Evolutionary conservation across 1,140 invertebrate genomes (phyloP), one percentile per base, ranked within the genome.

Genomic region (Hylaeus volcanicus): DNA sequence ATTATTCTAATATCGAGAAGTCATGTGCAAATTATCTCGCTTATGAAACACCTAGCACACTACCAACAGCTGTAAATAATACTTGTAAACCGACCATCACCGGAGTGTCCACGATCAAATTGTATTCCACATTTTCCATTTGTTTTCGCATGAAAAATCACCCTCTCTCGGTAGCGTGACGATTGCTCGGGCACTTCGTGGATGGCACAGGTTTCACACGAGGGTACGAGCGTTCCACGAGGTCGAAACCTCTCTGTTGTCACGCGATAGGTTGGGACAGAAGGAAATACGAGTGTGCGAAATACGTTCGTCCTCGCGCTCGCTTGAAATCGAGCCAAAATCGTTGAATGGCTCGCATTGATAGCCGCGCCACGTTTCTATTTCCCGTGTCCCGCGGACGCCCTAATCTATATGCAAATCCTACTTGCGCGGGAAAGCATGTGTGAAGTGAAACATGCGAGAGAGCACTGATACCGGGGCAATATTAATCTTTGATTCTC

Each of bases 341-440:
- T 91, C 87, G 82, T 88, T 86, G 86, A 84, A 76, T 85, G 80
- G 78, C 65, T 74, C 79, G 56, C 76, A 76, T 76, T 83, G 87
- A 89, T 89, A 88, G 69, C 81, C 55, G 39, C 53, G 56, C 66
- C 78, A 68, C 72, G 83, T 84, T 87, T 85, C 81, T 84, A 86
- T 82, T 86, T 87, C 74, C 73, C 69, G 63, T 76, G 51, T 63
- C 70, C 64, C 58, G 65, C 63, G 71, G 60, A 82, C 74, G 79
- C 87, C 26, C 79, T 91, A 86, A 87, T 91, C 85, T 91, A 89
- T 89, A 89, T 91, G 88, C 68, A 89, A 91, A 91, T 90, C 43
- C 69, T 73, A 51, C 14, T 15, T 55, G 74, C 39, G 43, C n/a
- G 8, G 74, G 64, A 56, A 60, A 56, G 66, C 51, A 37, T n/a